Base-by-base conservation (phyloP, 2,113 vertebrate genomes). In the Plectropomus leopardus region DNA sequence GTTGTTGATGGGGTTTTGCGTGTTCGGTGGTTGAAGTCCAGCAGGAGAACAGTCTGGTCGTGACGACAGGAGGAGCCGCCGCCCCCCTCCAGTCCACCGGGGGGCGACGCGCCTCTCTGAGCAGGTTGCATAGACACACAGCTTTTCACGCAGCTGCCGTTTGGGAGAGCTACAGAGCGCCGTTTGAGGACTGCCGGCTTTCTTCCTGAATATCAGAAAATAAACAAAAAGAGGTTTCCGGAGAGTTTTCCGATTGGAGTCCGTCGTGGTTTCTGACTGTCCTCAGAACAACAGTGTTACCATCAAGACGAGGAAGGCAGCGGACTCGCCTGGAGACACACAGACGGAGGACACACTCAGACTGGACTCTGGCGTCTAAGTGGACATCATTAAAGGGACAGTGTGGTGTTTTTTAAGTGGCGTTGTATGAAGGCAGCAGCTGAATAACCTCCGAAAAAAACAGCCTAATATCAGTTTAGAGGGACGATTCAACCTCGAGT, bases 111-210 rank as follows among this genome's bases (percentile, higher is more conserved):
- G 95, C 95, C 94, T 90, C 95, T 96, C 94, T 94, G 96, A 95
- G 96, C 96, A 97, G 96, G 96, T 99, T 99, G 98, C 98, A 99
- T 99, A 99, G 98, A 99, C 96, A 91, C 89, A 96, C 96, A 98
- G 97, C 96, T 98, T 96, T n/a, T 96, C 95, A 98, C 95, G 94
- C 97, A 98, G 97, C 97, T 98, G 98, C 97, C 97, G 97, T 96
- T 94, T 88, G 95, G 96, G 96, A 94, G 94, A 96, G 97, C 97
- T 98, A 98, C 97, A 97, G 96, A 97, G 96, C 95, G 95, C 96
- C 96, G 96, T 83, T 96, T 94, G 95, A 96, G 95, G 95, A 97
- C 96, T 96, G 96, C 94, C 95, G 93, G 96, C 94, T 96, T 95
- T 96, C 95, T 97, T 99, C 97, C 98, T 98, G 97, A 99, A 99